phyloP scores from a whole-genome alignment of 2,113 vertebrate species.

The Cyprinodon tularosa region DNA sequence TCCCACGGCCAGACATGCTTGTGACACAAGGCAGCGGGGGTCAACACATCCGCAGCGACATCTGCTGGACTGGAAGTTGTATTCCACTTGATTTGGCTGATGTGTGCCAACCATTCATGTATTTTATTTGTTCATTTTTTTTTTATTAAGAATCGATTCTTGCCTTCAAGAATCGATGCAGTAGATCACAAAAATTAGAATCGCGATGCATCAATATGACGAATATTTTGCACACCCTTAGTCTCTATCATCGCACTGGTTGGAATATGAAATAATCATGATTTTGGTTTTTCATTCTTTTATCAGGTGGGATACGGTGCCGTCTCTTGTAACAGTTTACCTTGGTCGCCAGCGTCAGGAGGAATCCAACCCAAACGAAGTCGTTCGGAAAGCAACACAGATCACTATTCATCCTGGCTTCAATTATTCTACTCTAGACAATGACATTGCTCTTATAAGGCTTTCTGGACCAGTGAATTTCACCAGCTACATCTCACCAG shows the following conservation, averaged over 20 bases:
- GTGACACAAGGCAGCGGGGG: no score
- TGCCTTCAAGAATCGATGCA: no score
- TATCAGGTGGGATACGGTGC: fast-evolving
- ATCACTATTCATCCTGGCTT: conserved; percentile 68
- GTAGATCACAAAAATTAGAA: no score
- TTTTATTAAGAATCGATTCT: no score
- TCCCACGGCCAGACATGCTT: no score
- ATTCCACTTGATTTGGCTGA: no score
- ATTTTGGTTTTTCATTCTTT: neutral
- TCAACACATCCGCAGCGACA: no score
- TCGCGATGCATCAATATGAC: no score
- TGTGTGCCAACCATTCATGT: no score
- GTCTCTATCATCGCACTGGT: neutral
- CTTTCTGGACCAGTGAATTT: conserved; percentile 67
- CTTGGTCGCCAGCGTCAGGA: conserved; percentile 48
- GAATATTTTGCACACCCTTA: no score
- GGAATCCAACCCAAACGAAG: conserved; percentile 20
- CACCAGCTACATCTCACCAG: conserved; percentile 58
- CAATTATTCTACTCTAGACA: neutral
- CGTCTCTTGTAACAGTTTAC: fast-evolving
- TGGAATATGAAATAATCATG: neutral
- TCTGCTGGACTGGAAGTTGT: no score
- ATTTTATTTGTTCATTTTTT: no score
- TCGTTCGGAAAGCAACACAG: neutral
- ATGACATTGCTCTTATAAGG: conserved; percentile 78